phyloP scores from a whole-genome alignment of 2,888 invertebrate genomes.

The Doris montereyensis region DNA sequence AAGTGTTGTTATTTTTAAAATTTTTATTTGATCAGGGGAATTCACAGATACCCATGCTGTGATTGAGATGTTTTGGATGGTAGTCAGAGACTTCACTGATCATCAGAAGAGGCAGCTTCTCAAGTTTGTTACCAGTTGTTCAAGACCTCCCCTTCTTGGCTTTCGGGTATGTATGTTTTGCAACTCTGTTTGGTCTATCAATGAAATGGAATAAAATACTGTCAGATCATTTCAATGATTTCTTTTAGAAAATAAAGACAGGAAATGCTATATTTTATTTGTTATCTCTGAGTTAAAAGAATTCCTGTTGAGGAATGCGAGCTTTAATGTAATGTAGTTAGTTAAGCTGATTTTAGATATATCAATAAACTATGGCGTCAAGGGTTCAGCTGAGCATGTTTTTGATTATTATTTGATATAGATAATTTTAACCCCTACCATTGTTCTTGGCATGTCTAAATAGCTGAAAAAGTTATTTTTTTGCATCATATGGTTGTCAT shows the following conservation, averaged over 20 bases:
- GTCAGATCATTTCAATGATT: neutral
- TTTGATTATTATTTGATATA: no score
- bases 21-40: conserved; percentile 79
- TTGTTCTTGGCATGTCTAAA: no score
- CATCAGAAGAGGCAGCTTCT: conserved; percentile 88
- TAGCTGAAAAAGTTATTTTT: no score
- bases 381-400: no score
- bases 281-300: neutral
- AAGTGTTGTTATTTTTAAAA: neutral
- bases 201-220: neutral
- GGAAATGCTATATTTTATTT: neutral
- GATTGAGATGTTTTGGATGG: conserved; percentile 90
- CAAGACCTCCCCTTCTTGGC: conserved; percentile 94
- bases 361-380: no score
- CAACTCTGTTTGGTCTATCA: no score
- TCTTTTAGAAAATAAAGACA: no score
- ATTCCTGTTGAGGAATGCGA: no score
- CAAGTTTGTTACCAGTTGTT: conserved; percentile 98
- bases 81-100: conserved; percentile 83
- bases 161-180: conserved; percentile 93
- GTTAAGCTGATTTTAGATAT: no score
- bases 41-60: conserved; percentile 88
- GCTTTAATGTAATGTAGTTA: no score
- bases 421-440: no score
- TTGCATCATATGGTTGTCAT: no score